phyloP scores from a whole-genome alignment of 2,797 vertebrate species.

The Esox masquinongy region DNA sequence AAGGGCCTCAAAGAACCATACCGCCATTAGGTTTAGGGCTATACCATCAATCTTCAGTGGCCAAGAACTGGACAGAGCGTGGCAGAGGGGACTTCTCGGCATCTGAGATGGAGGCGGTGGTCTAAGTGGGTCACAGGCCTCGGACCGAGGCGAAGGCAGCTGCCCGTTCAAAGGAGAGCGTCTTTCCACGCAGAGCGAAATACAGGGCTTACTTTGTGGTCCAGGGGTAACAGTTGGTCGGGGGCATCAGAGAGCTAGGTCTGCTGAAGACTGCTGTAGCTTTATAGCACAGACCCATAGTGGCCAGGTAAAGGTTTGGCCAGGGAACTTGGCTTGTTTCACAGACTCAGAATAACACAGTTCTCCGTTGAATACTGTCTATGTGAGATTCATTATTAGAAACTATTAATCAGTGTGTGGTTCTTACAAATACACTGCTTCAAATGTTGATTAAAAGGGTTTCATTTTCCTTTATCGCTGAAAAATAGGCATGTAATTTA shows the following conservation, averaged over 20 bases:
- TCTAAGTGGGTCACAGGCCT: slow-evolving; percentile 81
- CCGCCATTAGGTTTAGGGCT: slow-evolving; percentile 74
- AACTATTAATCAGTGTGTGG: not conserved
- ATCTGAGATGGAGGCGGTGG: slow-evolving; percentile 58
- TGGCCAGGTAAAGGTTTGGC: not conserved
- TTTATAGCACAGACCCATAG: slow-evolving; percentile 9
- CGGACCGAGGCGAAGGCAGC: slow-evolving; percentile 77
- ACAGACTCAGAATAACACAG: not conserved
- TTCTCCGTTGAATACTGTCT: not conserved
- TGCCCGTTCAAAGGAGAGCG: slow-evolving; percentile 63
- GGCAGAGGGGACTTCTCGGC: slow-evolving; percentile 48
- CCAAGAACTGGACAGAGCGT: slow-evolving; percentile 30
- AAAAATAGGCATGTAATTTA: not conserved
- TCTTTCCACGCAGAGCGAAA: slow-evolving; percentile 53
- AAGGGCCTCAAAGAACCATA: slow-evolving; percentile 44
- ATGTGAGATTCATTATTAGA: not conserved
- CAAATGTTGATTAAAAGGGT: not conserved
- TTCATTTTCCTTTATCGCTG: not conserved
- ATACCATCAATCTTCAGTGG: slow-evolving; percentile 77
- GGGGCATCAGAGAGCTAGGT: slow-evolving; percentile 51
- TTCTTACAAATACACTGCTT: not conserved
- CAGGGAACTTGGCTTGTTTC: not conserved
- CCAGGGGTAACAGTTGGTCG: slow-evolving; percentile 68
- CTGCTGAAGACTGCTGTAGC: slow-evolving; percentile 22
- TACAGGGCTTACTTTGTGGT: slow-evolving; percentile 23